Percentiles rank a stretch among this genome's conserved stretches.
phyloP scores from a whole-genome alignment of 2,113 vertebrate genomes.

The Speoplatyrhinus poulsoni region DNA sequence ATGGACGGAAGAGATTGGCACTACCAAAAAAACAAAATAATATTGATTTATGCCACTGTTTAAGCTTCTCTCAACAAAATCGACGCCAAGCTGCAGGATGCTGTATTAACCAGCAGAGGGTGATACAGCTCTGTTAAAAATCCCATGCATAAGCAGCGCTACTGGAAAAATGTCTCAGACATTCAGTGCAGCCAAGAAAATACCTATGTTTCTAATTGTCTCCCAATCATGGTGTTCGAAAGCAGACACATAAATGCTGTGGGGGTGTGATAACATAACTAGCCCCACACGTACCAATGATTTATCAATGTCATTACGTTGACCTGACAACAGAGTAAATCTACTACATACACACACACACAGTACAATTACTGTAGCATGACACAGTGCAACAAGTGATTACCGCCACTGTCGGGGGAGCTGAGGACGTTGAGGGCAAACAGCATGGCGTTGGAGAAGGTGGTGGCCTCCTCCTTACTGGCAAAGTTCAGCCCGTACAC shows the following conservation, averaged over 20 bases:
- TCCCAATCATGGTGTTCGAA: no score
- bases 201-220: no score
- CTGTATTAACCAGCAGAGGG: constrained; percentile 51
- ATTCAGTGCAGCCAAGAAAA: background rate
- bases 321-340: no score
- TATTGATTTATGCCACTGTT: background rate
- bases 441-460: constrained; percentile 97
- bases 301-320: no score
- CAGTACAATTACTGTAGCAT: no score
- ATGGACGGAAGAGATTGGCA: no score
- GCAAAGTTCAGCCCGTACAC: constrained; percentile 98
- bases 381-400: background rate
- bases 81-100: constrained; percentile 16
- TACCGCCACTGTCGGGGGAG: constrained; percentile 92
- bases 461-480: constrained; percentile 98
- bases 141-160: background rate
- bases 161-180: background rate
- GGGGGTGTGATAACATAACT: no score
- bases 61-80: background rate
- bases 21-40: no score
- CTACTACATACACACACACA: no score
- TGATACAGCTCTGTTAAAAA: constrained; percentile 44
- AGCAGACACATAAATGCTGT: no score
- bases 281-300: no score
- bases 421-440: constrained; percentile 97